These are phyloP conservation scores for Campoletis raptor DNA, from an alignment of 2,888 invertebrate species.

Conservation along the genomic window DNA sequence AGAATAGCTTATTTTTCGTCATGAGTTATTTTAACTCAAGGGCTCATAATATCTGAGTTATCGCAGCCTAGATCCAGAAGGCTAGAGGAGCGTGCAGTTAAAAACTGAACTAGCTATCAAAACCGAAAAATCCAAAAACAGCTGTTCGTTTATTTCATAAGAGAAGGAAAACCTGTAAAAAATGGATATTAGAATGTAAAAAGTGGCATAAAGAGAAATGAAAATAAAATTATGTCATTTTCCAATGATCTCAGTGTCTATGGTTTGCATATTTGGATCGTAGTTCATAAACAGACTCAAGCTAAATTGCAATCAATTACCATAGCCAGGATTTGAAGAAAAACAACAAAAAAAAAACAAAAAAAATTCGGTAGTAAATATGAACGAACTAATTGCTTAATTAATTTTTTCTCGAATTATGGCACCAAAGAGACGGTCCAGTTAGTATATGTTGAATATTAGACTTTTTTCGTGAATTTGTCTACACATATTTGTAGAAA, in stretches of 20 bases:
- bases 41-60: too few relatives aligned
- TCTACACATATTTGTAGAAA: neutral
- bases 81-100: neutral
- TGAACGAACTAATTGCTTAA: neutral
- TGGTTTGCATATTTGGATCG: neutral
- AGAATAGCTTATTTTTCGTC: neutral
- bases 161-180: neutral
- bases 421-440: neutral
- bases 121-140: neutral
- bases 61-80: too few relatives aligned
- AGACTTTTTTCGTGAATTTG: neutral
- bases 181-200: neutral
- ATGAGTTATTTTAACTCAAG: too few relatives aligned
- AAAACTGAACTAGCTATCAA: neutral
- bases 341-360: too few relatives aligned
- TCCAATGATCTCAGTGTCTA: neutral
- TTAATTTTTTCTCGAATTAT: neutral
- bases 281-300: neutral
- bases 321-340: neutral
- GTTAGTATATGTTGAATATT: neutral
- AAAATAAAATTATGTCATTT: neutral
- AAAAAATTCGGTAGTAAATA: neutral
- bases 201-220: neutral
- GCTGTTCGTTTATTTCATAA: too few relatives aligned
- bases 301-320: neutral